These are phyloP conservation scores for Tetraneura akinire DNA, from an alignment of 1,140 invertebrate genomes.

Conservation along the genomic window DNA sequence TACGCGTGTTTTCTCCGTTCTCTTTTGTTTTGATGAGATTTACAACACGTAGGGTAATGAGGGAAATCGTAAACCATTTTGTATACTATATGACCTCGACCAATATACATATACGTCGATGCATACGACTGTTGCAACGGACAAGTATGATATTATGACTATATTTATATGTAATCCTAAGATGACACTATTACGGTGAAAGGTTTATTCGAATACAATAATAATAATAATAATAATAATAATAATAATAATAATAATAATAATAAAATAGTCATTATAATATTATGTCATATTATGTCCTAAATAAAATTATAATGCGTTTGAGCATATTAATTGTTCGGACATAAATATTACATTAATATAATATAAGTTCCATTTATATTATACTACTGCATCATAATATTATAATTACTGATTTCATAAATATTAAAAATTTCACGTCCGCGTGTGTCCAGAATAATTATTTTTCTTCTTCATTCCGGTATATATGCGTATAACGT, in stretches of 20 bases:
- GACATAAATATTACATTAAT: too few relatives aligned
- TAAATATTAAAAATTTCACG: too few relatives aligned
- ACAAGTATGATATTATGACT: background rate
- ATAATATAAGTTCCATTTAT: too few relatives aligned
- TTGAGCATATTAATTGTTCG: too few relatives aligned
- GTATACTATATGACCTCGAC: constrained; percentile 34
- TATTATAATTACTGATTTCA: too few relatives aligned
- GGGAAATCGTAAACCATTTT: constrained; percentile 45
- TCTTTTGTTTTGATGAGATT: background rate
- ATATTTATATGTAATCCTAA: constrained; percentile 5
- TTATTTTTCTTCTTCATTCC: too few relatives aligned
- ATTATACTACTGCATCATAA: too few relatives aligned
- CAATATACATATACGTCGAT: constrained; percentile 33
- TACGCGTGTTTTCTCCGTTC: constrained; percentile 20
- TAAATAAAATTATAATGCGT: too few relatives aligned
- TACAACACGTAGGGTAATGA: background rate
- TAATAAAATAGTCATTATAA: too few relatives aligned
- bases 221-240: background rate
- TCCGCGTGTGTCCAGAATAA: too few relatives aligned
- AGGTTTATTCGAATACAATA: constrained; percentile 8
- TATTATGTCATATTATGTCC: too few relatives aligned
- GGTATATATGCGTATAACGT: background rate
- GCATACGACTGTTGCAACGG: constrained; percentile 24
- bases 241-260: background rate
- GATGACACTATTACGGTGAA: constrained; percentile 31